phyloP scores from a whole-genome alignment of 2,113 vertebrate species.

The Lepus americanus region DNA sequence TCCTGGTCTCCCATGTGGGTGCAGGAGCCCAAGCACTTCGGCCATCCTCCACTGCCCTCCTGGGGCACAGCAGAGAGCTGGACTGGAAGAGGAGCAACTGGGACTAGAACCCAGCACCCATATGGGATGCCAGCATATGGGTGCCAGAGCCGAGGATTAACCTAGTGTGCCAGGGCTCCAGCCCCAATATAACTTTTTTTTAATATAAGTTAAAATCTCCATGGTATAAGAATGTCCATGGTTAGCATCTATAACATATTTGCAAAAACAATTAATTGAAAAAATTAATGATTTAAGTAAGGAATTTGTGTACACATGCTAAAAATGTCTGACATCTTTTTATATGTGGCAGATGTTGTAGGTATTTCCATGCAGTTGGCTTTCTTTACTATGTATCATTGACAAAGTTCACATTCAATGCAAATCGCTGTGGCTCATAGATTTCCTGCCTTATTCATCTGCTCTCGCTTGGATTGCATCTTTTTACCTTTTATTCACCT shows the following conservation, averaged over 20 bases:
- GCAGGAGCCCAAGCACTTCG: too few species aligned
- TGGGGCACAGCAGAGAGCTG: too few species aligned
- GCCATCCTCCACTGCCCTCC: too few species aligned
- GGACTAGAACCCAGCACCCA: too few species aligned
- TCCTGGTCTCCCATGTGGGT: too few species aligned
- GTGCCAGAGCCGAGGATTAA: too few species aligned
- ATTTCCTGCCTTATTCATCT: slow-evolving; percentile 10
- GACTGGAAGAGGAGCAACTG: too few species aligned
- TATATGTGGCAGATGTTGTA: neutral
- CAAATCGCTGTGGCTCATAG: neutral
- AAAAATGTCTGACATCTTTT: neutral
- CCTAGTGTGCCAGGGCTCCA: too few species aligned
- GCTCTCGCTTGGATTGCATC: neutral
- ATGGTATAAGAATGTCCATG: neutral
- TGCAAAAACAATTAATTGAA: slow-evolving; percentile 6
- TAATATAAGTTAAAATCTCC: slow-evolving; percentile 36
- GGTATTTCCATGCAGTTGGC: neutral
- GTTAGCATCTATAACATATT: slow-evolving; percentile 12
- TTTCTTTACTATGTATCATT: neutral
- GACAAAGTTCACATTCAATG: neutral
- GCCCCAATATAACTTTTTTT: neutral
- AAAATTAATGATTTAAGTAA: slow-evolving; percentile 36
- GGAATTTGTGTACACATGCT: neutral
- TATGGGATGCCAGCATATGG: too few species aligned
- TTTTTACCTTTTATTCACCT: neutral